phyloP scores from a whole-genome alignment of 2,113 vertebrate species.

The Cebidichthys violaceus region DNA sequence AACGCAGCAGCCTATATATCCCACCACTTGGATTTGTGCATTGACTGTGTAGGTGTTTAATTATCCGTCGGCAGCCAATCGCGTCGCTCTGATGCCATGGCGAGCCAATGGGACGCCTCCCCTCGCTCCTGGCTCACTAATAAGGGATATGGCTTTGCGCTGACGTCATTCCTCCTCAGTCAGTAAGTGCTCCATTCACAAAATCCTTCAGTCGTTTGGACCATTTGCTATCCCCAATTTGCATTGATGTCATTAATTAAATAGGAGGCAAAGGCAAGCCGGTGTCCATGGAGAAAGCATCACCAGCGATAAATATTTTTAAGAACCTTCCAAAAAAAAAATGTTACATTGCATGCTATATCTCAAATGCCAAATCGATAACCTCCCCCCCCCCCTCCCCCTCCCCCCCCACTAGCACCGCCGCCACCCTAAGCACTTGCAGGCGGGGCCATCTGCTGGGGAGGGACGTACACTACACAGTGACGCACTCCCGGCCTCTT shows the following conservation, averaged over 20 bases:
- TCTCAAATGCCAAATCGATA: conserved; percentile 76
- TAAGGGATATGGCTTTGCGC: conserved; percentile 69
- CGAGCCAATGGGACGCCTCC: conserved; percentile 75
- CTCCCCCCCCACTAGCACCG: not conserved
- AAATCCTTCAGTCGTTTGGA: conserved; percentile 82
- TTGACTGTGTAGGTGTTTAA: conserved; percentile 89
- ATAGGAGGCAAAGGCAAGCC: conserved; percentile 63
- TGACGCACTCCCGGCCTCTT: conserved; percentile 60
- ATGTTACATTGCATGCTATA: conserved; percentile 63
- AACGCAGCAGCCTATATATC: conserved; percentile 87
- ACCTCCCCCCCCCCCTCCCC: not conserved
- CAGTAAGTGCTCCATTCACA: conserved; percentile 89
- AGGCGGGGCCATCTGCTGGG: conserved; percentile 86
- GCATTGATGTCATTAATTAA: conserved; percentile 84
- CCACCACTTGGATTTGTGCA: conserved; percentile 84
- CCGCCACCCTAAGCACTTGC: conserved; percentile 63
- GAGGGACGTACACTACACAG: conserved; percentile 77
- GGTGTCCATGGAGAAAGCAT: conserved; percentile 65
- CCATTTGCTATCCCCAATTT: conserved; percentile 75
- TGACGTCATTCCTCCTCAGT: conserved; percentile 84
- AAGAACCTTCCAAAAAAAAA: conserved; percentile 76
- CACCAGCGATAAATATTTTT: conserved; percentile 79
- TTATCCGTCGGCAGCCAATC: conserved; percentile 85
- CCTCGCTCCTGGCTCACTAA: conserved; percentile 69
- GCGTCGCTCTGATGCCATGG: conserved; percentile 49